These are phyloP conservation scores for Pocillopora grandis DNA, from an alignment of 92 coral and sea anemone species.

Conservation along the genomic window DNA sequence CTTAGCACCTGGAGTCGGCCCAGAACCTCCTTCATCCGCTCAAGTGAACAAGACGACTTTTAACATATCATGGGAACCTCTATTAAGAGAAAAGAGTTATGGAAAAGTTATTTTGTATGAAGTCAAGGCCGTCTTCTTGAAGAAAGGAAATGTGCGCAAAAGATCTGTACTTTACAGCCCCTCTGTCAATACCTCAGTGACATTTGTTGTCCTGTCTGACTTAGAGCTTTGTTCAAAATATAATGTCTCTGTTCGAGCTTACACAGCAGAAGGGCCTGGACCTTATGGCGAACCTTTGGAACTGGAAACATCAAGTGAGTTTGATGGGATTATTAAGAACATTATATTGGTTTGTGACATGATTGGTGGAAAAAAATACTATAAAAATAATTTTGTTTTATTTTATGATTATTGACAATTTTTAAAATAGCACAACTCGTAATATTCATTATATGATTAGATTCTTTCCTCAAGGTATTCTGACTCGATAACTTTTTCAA, in stretches of 20 bases:
- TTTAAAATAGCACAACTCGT: no score
- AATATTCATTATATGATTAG: no score
- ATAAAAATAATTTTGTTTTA: no score
- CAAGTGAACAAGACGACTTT: conserved; percentile 8
- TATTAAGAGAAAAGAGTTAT: not conserved
- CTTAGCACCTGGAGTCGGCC: conserved; percentile 17
- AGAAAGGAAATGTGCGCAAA: not conserved
- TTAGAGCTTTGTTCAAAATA: conserved; percentile 28
- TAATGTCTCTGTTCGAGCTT: not conserved
- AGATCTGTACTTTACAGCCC: not conserved
- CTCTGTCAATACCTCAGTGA: not conserved
- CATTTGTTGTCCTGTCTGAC: conserved; percentile 11
- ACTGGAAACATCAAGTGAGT: no score
- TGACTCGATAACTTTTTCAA: no score
- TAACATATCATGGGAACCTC: conserved; percentile 35
- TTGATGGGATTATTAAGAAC: no score
- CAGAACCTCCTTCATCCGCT: not conserved
- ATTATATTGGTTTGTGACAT: no score
- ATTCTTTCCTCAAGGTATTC: no score
- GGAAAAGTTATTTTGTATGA: conserved; percentile 6
- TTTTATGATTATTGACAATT: no score
- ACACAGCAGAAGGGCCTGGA: no score
- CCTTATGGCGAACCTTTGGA: not conserved
- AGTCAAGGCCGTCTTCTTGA: not conserved
- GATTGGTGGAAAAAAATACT: no score